Evolutionary conservation across 2,797 vertebrate species (phyloP).

Genomic region (Sebastes trivittatus): DNA sequence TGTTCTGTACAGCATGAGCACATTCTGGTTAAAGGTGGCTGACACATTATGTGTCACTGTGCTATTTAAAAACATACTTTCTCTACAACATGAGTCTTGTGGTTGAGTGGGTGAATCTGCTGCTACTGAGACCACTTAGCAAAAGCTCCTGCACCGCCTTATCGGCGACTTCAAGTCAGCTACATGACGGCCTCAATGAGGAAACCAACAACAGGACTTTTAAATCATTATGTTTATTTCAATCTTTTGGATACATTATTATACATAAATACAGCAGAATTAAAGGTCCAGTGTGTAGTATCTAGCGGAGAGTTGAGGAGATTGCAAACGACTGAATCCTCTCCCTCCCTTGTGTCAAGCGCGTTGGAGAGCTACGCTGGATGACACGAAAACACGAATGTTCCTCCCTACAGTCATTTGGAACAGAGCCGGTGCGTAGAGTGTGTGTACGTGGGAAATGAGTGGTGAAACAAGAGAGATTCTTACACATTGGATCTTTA

Average conservation of each 20-base stretch:
- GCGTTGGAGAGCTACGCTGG: no score
- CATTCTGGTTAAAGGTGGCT: neutral
- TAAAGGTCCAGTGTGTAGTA: neutral
- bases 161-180: neutral
- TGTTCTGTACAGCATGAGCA: neutral
- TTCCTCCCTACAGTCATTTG: no score
- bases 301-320: neutral
- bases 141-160: neutral
- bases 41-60: neutral
- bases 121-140: conserved; percentile 42
- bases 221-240: conserved; percentile 30
- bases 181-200: neutral
- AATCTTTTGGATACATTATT: neutral
- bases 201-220: neutral
- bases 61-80: neutral
- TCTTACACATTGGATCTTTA: neutral
- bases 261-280: conserved; percentile 8
- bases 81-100: neutral
- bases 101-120: conserved; percentile 21
- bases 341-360: no score
- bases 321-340: no score
- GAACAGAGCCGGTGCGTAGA: no score
- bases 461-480: no score
- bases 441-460: no score
- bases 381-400: no score